Conservation (phyloP, 2,888 invertebrate genomes). For the Hoplodrina ambigua region DNA sequence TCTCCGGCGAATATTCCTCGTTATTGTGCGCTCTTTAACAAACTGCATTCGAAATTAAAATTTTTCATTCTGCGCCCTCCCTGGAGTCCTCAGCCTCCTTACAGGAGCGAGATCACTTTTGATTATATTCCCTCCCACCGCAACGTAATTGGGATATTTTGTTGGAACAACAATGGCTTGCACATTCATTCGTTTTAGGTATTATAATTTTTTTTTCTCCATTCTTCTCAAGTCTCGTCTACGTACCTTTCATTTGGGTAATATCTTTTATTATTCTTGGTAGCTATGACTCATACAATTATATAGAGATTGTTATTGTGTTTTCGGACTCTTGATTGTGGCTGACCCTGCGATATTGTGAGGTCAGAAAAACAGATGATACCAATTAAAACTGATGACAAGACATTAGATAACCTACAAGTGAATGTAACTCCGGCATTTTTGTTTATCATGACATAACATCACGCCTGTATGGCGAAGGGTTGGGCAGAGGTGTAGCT, state of each 20-base stretch:
- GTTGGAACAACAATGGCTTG: constrained; percentile 85
- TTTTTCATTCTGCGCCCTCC: constrained; percentile 85
- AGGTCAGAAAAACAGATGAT: constrained; percentile 54
- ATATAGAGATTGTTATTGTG: constrained; percentile 56
- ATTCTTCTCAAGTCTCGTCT: constrained; percentile 67
- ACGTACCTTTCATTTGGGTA: constrained; percentile 51
- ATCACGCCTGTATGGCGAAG: no score
- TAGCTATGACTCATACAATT: constrained; percentile 41
- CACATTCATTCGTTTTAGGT: constrained; percentile 87
- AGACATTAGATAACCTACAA: constrained; percentile 19
- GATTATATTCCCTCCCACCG: constrained; percentile 87
- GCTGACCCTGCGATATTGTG: constrained; percentile 27
- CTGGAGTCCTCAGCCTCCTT: constrained; percentile 65
- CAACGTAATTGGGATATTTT: constrained; percentile 89
- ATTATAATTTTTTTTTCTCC: constrained; percentile 78
- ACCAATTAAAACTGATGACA: constrained; percentile 36
- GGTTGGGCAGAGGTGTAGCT: no score
- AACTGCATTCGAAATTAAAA: constrained; percentile 91
- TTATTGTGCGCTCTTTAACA: constrained; percentile 89
- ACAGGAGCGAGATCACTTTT: constrained; percentile 83
- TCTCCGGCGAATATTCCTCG: constrained; percentile 81
- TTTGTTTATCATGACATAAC: constrained; percentile 15
- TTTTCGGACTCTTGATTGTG: constrained; percentile 39
- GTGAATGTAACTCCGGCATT: constrained; percentile 1
- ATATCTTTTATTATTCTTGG: constrained; percentile 53